Evolutionary conservation across 2,113 vertebrate genomes (phyloP).

Genomic region (Ammodytes dubius): DNA sequence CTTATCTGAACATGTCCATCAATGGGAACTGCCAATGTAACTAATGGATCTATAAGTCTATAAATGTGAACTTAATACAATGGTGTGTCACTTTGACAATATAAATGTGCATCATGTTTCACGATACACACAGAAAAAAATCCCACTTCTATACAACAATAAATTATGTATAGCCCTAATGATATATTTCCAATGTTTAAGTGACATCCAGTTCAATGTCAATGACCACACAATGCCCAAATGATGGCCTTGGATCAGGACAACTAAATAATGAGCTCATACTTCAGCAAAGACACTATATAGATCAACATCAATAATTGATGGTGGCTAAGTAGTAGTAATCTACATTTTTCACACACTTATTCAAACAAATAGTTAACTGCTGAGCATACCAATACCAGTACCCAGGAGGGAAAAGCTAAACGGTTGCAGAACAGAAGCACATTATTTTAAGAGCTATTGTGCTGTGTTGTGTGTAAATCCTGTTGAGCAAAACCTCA

Average conservation of each 20-base stretch:
- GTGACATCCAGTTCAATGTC: conserved; percentile 4
- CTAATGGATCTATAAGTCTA: background rate
- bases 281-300: background rate
- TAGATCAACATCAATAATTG: background rate
- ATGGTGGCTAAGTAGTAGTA: background rate
- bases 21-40: background rate
- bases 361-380: background rate
- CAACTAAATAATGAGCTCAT: background rate
- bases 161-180: background rate
- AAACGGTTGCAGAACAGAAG: background rate
- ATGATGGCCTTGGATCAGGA: background rate
- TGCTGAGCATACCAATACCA: background rate
- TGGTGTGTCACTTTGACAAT: background rate
- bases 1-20: background rate
- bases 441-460: conserved; percentile 35
- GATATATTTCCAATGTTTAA: background rate
- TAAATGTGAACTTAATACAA: background rate
- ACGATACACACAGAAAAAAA: background rate
- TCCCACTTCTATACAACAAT: background rate
- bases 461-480: conserved; percentile 23
- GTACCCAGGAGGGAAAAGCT: background rate
- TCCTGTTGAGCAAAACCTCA: conserved; percentile 46
- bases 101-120: conserved; percentile 1
- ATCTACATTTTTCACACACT: background rate
- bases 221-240: conserved; percentile 3